Base-by-base conservation (phyloP, 2,113 vertebrate genomes). In the Dicaeum eximium region DNA sequence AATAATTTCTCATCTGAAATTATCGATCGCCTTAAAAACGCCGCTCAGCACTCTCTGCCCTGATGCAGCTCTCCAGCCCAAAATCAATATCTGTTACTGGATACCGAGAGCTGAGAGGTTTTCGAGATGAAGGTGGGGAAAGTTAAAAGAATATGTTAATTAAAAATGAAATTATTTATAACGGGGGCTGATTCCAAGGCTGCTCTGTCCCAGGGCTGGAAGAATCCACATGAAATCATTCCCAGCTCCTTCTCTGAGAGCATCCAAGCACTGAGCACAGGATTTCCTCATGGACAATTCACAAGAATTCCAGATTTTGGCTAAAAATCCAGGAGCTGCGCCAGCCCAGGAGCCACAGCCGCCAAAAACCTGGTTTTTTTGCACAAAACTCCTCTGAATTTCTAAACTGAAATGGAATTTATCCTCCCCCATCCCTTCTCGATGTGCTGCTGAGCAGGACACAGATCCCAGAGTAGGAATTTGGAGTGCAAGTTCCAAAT, bases 301-400 rank as follows among this genome's bases (percentile, higher is more conserved):
- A 10, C 3, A 40, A 2, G 20, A 10, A 28, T 54, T 38, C 11
- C 31, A 27, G 30, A 24, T 42, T 38, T 21, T 25, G 20, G 19
- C 3, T 8, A 10, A 67, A 50, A 50, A n/a, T 5, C 4, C 10
- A 4, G 4, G 24, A 58, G 35, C 30, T 0, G 0, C 3, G 4
- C 21, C 50, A 27, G 78, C n/a, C n/a, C 22, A 30, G n/a, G 44
- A 44, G 31, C 37, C 16, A 2, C 10, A 3, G 7, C 45, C 38
- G 6, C 20, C 16, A n/a, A 58, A 69, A 66, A 23, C 0, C 4
- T 0, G 8, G 42, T 24, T 60, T 60, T 58, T 27, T 61, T 13
- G 15, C n/a, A 3, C 14, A 15, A 22, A 64, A 31, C 13, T 65
- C 23, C 56, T 17, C 51, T 9, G 23, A 64, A 45, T 91, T 66